Evolutionary conservation across 2,797 vertebrate genomes (phyloP).

Genomic region (Clarias fuscus): DNA sequence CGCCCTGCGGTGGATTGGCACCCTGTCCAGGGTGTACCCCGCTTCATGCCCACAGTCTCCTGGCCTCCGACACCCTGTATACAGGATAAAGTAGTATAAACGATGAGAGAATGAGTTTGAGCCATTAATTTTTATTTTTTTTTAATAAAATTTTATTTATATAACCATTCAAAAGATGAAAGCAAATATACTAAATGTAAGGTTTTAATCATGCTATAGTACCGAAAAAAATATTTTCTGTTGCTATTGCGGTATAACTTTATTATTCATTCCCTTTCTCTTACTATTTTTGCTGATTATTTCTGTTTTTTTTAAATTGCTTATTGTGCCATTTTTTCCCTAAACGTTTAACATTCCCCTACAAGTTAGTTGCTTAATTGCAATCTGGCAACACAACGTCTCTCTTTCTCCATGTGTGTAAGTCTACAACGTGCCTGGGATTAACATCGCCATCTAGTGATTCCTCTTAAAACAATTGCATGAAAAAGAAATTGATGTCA

Average conservation of each 20-base stretch:
- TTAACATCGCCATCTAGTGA: slow-evolving; percentile 37
- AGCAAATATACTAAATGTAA: neutral
- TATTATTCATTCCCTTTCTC: neutral
- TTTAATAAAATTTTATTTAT: no score
- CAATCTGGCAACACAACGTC: slow-evolving; percentile 25
- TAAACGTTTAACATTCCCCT: neutral
- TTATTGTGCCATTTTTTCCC: neutral
- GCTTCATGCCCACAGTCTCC: no score
- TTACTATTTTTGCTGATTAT: neutral
- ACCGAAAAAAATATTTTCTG: neutral
- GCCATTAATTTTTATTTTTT: neutral
- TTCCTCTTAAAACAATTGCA: neutral
- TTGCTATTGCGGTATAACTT: neutral
- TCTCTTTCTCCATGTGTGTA: neutral
- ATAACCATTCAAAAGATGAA: no score
- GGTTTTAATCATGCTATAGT: neutral
- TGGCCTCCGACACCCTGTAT: no score
- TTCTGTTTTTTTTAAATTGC: neutral
- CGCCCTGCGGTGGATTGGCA: no score
- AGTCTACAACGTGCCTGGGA: neutral
- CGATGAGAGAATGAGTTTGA: neutral
- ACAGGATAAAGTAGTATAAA: no score
- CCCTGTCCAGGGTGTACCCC: no score
- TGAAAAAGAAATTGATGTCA: neutral
- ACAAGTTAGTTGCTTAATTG: neutral